Evolutionary conservation across 2,888 invertebrate species (phyloP), one percentile per base, ranked within the genome.

Genomic region (Sylvicola fuscatus): DNA sequence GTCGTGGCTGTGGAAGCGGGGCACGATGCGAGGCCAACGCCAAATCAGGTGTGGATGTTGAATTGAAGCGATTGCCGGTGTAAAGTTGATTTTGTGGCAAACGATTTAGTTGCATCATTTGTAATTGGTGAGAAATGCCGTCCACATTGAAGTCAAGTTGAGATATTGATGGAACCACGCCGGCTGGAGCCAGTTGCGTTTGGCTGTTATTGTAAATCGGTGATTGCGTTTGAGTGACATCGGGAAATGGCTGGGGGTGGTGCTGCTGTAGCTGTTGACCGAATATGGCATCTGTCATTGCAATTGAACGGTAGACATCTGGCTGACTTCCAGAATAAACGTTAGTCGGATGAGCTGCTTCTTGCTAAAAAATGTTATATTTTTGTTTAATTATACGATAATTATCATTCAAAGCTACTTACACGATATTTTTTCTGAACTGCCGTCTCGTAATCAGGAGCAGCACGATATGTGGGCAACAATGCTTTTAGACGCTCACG

Each of bases 391-490:
- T 21, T 21, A 21, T 21, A 6, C 21, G 21, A 6, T 21, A 4
- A 21, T 21, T 21, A 21, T 21, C n/a, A 48, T 43, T 64, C 62
- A 37, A 58, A 58, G n/a, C 64, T 58, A n/a, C 64, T 64, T 17
- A 64, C 68, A 33, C 71, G 65, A 56, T 81, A 80, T 52, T 86
- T 86, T 47, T 83, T 78, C 52, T 83, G 82, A 40, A 93, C 68
- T 11, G 92, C 90, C 0, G 87, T 86, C 52, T 92, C 90, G 56
- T 95, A 95, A 60, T 92, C 92, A 0, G 95, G 93, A 2, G 90
- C 87, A 1, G 83, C 83, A 3, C 92, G 69, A 54, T 86, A 86
- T 0, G 77, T 74, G 0, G 86, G 84, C n/a, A 84, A 55, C 42
- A 84, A 64, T 12, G 79, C 76, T 47, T 82, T 73, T 45, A 62